Evolutionary conservation across 2,113 vertebrate genomes (phyloP), one percentile per base, ranked within the genome.

Genomic region (Corvus hawaiiensis): DNA sequence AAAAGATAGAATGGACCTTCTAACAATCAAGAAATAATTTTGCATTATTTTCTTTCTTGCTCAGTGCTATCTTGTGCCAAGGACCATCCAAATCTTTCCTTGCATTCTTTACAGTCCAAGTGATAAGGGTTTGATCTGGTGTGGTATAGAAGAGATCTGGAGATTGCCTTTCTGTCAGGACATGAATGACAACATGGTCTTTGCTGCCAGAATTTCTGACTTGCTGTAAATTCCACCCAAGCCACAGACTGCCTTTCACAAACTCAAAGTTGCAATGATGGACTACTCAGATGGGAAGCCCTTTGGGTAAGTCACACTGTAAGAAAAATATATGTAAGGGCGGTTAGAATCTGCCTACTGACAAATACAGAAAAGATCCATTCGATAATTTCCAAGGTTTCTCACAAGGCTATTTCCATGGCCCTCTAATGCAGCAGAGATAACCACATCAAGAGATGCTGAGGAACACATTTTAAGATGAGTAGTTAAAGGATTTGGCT

Each of bases 141-240:
- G 63, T 88, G 30, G 81, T 87, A 91, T 84, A 98, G 95, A 98
- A 98, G 94, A 97, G 97, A 93, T 96, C 94, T 33, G 98, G 87
- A 56, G 95, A 97, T 44, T 71, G 91, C 5, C 92, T 87, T 41
- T 97, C 93, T 30, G 95, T 96, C 35, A 97, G 98, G 81, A 98
- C 96, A 77, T 68, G 89, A 64, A 98, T 92, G 58, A 96, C 92
- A 2, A 97, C 93, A 69, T 97, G 97, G 33, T 97, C 97, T 69
- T 68, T 90, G 22, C 97, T 97, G 26, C 97, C 68, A 17, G 95
- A 95, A 90, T 97, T 95, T 32, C 97, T 98, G 77, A 98, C 95
- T 94, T 98, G 97, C 98, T 97, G 98, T 87, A 98, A 97, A 96
- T 98, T 97, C 97, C 97, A 98, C 73, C 95, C 91, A 28, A 89